Evolutionary conservation across 2,888 invertebrate genomes (phyloP), one percentile per base, ranked within the genome.

Genomic region (Tuta absoluta): DNA sequence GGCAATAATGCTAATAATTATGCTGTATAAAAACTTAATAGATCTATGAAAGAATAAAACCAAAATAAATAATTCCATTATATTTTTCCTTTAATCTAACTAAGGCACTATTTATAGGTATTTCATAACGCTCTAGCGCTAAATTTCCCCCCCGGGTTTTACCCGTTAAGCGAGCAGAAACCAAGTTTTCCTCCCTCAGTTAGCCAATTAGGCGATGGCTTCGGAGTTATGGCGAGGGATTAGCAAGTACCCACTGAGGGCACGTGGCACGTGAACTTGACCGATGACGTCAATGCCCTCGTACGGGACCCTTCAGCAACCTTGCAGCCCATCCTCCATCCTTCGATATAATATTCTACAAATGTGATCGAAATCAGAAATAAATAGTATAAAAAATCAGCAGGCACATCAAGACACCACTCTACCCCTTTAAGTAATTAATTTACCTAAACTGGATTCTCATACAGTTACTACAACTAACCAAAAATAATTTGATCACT

Each of bases 251-350:
- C 49, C 60, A 28, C 56, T 41, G 21, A 56, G 45, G 37, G 61
- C 64, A 76, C 73, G 77, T 76, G 75, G 72, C 66, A 58, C 61
- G 65, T 73, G 75, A 80, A 81, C 80, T 81, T 81, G 81, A 81
- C 78, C 79, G 75, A 65, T 68, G 68, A 68, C 69, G 66, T 67
- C 70, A 68, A 51, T 60, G 69, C 69, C 69, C 71, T 67, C 65
- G 65, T 65, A 67, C 66, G 63, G 62, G 59, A 49, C 58, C 51
- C 41, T 51, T 12, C 33, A 33, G 53, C 51, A n/a, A 62, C 21
- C 63, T 60, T 63, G 17, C 17, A 56, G 33, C 17, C n/a, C 28
- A 24, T 24, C 19, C 11, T 12, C 10, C 19, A 21, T 8, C 10
- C 0, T 12, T 19, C 11, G 11, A 21, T 12, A 5, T 23, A 49